Evolutionary conservation across 1,140 invertebrate species (phyloP), one percentile per base, ranked within the genome.

Genomic region (Drosophila tani): DNA sequence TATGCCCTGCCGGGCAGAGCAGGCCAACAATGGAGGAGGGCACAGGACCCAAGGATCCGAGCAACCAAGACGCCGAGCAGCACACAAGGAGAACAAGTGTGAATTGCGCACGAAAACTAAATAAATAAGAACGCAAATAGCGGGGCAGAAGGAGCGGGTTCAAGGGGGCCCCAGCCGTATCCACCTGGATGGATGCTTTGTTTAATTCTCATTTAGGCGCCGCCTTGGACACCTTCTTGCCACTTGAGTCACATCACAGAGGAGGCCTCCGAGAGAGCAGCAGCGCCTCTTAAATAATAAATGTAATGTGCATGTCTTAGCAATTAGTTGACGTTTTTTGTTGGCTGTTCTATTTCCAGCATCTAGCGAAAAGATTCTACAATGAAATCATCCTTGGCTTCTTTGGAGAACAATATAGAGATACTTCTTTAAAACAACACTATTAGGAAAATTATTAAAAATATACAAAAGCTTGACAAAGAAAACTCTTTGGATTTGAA

Each of bases 201-300:
- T 88, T 88, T 88, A 88, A 81, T 90, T 88, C 68, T 88, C 84
- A 88, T 88, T 88, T 88, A 78, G 77, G 70, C 38, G 75, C 27
- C 75, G 59, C 66, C 64, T 68, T 75, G 64, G 74, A 73, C 68
- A 29, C 69, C 45, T 41, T 29, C 9, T 29, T 51, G 51, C 29
- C 76, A 79, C 76, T 79, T 60, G 59, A 79, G 65, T 45, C 50
- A 19, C 60, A 77, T 51, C 64, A 57, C 40, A 29, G 66, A 79
- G 58, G 27, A 64, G 53, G 55, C 56, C 49, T 58, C 64, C 27
- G 38, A 59, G 75, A 71, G 75, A 7, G 68, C 51, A 79, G 41
- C 55, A 45, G 50, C n/a, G 53, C 35, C 53, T 45, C 76, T 79
- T 79, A 73, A 79, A 79, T 79, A 79, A 79, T 79, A 79, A 79